phyloP scores from a whole-genome alignment of 2,888 invertebrate species.

The Plebejus anna region DNA sequence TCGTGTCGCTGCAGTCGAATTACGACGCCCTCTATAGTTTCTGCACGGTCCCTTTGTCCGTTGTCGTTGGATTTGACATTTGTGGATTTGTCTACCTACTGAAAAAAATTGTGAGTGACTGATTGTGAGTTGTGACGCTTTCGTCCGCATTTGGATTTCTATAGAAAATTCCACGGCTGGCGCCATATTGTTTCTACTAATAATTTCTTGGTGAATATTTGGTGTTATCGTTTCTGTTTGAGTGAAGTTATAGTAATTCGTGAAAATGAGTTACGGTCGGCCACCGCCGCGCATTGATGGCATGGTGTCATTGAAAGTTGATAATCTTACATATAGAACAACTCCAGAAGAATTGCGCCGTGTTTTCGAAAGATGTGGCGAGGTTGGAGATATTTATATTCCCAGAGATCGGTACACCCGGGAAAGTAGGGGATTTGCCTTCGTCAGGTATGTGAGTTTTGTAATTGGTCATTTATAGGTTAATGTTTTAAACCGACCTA shows the following conservation, averaged over 20 bases:
- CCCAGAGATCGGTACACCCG: constrained; percentile 98
- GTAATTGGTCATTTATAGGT: neutral
- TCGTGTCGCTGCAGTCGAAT: too few species aligned
- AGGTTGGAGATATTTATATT: constrained; percentile 99
- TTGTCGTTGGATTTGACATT: too few species aligned
- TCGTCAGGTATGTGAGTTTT: constrained; percentile 87
- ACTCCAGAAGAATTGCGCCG: constrained; percentile 97
- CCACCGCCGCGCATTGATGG: constrained; percentile 97
- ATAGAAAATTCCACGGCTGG: neutral
- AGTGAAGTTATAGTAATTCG: neutral
- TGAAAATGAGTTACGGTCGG: constrained; percentile 90
- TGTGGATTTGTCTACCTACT: too few species aligned
- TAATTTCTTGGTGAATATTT: neutral
- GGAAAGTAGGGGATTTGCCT: constrained; percentile 98
- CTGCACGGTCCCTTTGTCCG: too few species aligned
- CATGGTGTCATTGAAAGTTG: constrained; percentile 98
- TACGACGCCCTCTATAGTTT: too few species aligned
- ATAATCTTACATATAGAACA: constrained; percentile 98
- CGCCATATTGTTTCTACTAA: neutral
- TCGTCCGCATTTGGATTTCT: constrained; percentile 5
- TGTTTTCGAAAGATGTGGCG: constrained; percentile 97
- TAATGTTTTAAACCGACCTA: constrained; percentile 21
- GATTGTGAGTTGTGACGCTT: neutral
- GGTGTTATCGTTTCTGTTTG: neutral
- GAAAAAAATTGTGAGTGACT: too few species aligned